Evolutionary conservation across 1,140 invertebrate species (phyloP), one percentile per base, ranked within the genome.

Genomic region (Danaus melanippus): DNA sequence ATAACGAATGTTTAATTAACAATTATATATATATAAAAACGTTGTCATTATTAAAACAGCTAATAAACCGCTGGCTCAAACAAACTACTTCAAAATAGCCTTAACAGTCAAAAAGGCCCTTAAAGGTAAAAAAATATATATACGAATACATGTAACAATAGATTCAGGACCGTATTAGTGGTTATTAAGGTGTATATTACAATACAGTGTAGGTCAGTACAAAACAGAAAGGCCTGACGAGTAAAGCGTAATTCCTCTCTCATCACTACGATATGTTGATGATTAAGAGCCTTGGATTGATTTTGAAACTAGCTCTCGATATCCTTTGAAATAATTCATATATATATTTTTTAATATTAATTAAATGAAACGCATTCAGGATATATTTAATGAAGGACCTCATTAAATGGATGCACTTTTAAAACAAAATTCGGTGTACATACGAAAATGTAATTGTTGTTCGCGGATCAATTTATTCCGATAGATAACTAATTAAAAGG

Each of bases 251-350:
- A 56, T 49, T 48, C 53, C 47, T 56, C 53, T 56, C 50, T 54
- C 53, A 54, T 48, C 41, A 48, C 54, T 55, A 55, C 46, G 46
- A 55, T 47, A 46, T 47, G 56, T 51, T 53, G 15, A 52, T 58
- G 50, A 58, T 58, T 53, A 58, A 58, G 56, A 51, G 49, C 46
- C 46, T 53, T 51, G 46, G 50, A 53, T 58, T 43, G 44, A 51
- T 56, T 56, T 56, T 56, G 47, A 56, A 56, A 56, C 47, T 56
- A 45, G 21, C 10, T 43, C 47, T 56, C 43, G 47, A 56, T 56
- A 45, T 49, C 15, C 54, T 49, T 21, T 55, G 53, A 55, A 46
- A 46, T 21, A 55, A 53, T 40, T 53, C 39, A 12, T 8, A 10
- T 15, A 10, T 15, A 53, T 41, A 46, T 53, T 39, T 46, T 7